Base-by-base conservation (phyloP, 2,113 vertebrate species). In the Bucco capensis region DNA sequence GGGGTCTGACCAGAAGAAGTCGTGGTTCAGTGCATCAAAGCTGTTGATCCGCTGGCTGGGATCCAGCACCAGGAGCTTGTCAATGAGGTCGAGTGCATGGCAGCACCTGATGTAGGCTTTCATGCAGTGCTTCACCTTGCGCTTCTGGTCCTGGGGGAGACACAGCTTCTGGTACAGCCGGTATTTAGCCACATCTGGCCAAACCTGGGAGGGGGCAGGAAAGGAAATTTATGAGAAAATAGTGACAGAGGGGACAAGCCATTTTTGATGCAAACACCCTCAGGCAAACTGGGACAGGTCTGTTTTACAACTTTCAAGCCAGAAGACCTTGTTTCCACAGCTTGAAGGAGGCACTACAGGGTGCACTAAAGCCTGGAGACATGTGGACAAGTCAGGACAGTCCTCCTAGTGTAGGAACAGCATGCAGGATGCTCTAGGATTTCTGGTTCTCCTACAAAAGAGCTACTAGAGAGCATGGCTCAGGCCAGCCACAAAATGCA, bases 1-100 rank as follows among this genome's bases (percentile, higher is more conserved):
- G 40, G 99, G 99, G 96, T 99, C 99, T 0, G 98, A 99, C 99
- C 99, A 99, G 98, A 99, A 99, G 97, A 99, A 99, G 96, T 99
- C 99, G 0, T 99, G 99, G 96, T 99, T 99, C 64, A 99, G 98
- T 0, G 99, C 99, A 0, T 99, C 99, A 0, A 99, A 99, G 0
- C 99, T 99, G 97, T 99, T 99, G 0, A 97, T 98, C 57, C 99
- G 98, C 96, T 99, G 98, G 1, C 98, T 96, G 0, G 99, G 99
- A 46, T 99, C 99, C 86, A 99, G 97, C 31, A 99, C 99, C 83
- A 99, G 97, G 31, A 99, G 96, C 74, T 98, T 99, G 83, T 99
- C 99, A 0, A 99, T 99, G 56, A 99, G 98, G 78, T 99, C 99
- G 15, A 99, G 97, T 0, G 99, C 99, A 0, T 99, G 99, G 3